Percentiles rank a stretch among this genome's conserved stretches.
These are phyloP conservation scores for Chaetura pelagica DNA, from an alignment of 2,113 vertebrate species.

Conservation along the genomic window DNA sequence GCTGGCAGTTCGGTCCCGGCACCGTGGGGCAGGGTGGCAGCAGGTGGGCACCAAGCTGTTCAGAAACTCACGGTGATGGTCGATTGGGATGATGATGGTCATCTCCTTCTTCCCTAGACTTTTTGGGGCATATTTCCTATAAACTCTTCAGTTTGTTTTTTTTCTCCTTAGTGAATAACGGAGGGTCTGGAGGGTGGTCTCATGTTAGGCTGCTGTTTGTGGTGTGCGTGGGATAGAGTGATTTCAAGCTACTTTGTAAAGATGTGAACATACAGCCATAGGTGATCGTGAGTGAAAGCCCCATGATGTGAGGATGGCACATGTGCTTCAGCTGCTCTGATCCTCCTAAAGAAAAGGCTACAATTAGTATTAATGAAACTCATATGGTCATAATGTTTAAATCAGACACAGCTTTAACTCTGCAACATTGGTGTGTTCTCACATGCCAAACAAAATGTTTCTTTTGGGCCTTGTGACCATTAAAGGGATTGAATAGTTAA, in stretches of 20 bases:
- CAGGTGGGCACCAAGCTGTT: accelerated
- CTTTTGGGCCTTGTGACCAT: background rate
- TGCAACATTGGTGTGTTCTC: background rate
- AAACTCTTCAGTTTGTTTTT: accelerated
- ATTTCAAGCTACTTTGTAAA: accelerated
- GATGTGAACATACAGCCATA: background rate
- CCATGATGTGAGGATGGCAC: accelerated
- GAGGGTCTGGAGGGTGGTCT: background rate
- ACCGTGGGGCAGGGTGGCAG: background rate
- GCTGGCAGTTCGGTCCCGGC: background rate
- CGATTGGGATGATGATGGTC: accelerated
- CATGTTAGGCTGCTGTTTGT: accelerated
- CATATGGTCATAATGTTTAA: background rate
- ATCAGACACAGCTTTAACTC: background rate
- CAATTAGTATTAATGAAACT: background rate
- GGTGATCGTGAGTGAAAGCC: background rate
- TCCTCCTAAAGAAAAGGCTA: background rate
- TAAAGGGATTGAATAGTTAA: background rate
- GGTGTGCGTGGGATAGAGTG: background rate
- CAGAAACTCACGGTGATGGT: accelerated
- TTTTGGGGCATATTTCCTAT: background rate
- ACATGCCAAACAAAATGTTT: background rate
- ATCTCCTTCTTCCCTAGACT: background rate
- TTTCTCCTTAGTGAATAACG: accelerated
- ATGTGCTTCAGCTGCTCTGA: background rate